Conservation (phyloP, 2,888 invertebrate genomes). For the Phragmatobia fuliginosa region DNA sequence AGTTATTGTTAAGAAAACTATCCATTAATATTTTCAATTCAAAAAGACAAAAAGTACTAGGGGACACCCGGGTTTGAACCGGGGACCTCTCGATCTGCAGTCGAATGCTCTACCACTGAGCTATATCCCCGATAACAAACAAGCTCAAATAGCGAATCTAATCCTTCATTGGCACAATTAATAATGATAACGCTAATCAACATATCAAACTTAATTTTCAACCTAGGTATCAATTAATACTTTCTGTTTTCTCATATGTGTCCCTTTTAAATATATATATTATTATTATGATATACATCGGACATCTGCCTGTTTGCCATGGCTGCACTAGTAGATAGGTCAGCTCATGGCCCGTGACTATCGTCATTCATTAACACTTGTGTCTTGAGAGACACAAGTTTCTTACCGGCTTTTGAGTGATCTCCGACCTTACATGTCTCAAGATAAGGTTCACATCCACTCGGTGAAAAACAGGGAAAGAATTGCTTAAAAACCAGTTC, state of each 20-base stretch:
- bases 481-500: not conserved
- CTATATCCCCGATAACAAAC: conserved; percentile 71
- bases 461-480: not conserved
- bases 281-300: too few relatives aligned
- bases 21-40: not conserved
- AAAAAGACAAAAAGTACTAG: conserved; percentile 53
- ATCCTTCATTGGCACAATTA: not conserved
- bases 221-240: not conserved
- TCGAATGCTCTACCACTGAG: conserved; percentile 86
- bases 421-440: too few relatives aligned
- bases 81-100: conserved; percentile 86
- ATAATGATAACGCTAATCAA: not conserved
- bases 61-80: conserved; percentile 86
- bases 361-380: too few relatives aligned
- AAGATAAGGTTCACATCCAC: not conserved
- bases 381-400: too few relatives aligned
- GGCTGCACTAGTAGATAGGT: not conserved
- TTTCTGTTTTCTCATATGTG: not conserved
- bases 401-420: too few relatives aligned
- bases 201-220: not conserved
- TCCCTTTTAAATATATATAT: too few relatives aligned
- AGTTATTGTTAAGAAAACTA: not conserved
- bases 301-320: not conserved
- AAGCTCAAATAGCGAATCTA: conserved; percentile 44
- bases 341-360: not conserved